Percentiles rank a stretch among this genome's conserved stretches.
phyloP scores from a whole-genome alignment of 2,113 vertebrate species.

The Myrmecophaga tridactyla region DNA sequence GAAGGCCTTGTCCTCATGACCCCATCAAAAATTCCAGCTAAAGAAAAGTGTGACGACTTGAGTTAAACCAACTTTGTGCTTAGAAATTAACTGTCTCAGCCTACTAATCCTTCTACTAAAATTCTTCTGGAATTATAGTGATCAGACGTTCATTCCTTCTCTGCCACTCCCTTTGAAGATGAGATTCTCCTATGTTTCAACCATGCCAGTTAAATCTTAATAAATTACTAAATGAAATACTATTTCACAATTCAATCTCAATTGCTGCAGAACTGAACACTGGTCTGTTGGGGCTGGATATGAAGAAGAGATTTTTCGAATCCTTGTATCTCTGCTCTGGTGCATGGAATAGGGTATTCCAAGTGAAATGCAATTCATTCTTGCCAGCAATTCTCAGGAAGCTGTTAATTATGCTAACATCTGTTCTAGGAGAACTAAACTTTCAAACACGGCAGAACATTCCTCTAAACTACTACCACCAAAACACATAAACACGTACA shows the following conservation, averaged over 20 bases:
- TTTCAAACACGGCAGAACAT: slow-evolving; percentile 31
- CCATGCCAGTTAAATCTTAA: background rate
- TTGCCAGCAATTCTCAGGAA: slow-evolving; percentile 37
- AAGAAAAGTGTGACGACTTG: slow-evolving; percentile 24
- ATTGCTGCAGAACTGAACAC: background rate
- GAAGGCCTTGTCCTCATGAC: background rate
- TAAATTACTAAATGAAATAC: slow-evolving; percentile 8
- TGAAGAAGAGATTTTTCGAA: background rate
- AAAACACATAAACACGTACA: background rate
- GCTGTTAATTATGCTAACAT: slow-evolving; percentile 54
- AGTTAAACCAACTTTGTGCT: slow-evolving; percentile 7
- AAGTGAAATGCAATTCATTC: slow-evolving; percentile 37
- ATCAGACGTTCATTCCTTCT: background rate
- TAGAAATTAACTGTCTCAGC: background rate
- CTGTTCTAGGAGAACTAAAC: slow-evolving; percentile 48
- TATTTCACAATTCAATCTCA: slow-evolving; percentile 18
- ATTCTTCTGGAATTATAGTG: background rate
- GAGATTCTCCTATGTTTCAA: background rate
- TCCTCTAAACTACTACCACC: background rate
- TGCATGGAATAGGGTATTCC: background rate
- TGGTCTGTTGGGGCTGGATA: background rate
- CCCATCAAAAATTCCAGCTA: background rate
- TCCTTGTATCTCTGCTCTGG: background rate
- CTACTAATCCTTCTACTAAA: slow-evolving; percentile 28
- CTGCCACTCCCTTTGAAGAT: background rate